Conservation (phyloP, 2,888 invertebrate genomes). For the Tetanocera ferruginea region DNA sequence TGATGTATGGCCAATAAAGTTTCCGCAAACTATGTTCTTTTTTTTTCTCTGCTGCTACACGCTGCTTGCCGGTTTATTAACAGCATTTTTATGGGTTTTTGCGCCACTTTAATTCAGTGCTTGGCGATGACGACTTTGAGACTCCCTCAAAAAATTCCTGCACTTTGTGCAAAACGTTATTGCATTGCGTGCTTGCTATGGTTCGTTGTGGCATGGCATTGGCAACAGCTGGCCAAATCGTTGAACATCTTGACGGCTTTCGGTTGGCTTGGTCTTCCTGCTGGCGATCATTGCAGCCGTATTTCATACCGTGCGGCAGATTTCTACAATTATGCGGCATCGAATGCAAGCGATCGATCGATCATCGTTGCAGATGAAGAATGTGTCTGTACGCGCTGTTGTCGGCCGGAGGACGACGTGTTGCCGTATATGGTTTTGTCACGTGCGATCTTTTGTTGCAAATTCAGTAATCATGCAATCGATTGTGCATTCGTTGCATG, state of each 20-base stretch:
- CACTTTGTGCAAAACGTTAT: neutral
- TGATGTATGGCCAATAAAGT: constrained; percentile 7
- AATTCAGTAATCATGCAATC: constrained; percentile 69
- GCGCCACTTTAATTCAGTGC: constrained; percentile 30
- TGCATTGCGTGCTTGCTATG: neutral
- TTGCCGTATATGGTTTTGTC: constrained; percentile 69
- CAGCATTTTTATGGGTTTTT: constrained; percentile 35
- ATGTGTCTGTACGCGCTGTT: constrained; percentile 35
- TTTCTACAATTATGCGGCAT: constrained; percentile 44
- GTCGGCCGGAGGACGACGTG: constrained; percentile 46
- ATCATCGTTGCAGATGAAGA: constrained; percentile 37
- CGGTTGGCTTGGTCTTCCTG: constrained; percentile 9
- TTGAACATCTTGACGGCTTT: constrained; percentile 31
- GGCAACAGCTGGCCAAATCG: constrained; percentile 31
- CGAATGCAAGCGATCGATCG: constrained; percentile 22
- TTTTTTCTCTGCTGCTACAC: neutral
- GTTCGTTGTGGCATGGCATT: neutral
- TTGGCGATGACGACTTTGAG: constrained; percentile 7
- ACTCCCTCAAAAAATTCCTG: constrained; percentile 36
- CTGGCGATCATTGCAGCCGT: neutral
- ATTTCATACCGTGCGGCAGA: constrained; percentile 64
- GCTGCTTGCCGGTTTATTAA: constrained; percentile 29
- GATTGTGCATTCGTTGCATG: constrained; percentile 48
- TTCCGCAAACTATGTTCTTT: constrained; percentile 6
- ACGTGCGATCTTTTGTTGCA: constrained; percentile 70